Base-by-base conservation (phyloP, 2,797 vertebrate species). In the Chaetodon trifasciatus region DNA sequence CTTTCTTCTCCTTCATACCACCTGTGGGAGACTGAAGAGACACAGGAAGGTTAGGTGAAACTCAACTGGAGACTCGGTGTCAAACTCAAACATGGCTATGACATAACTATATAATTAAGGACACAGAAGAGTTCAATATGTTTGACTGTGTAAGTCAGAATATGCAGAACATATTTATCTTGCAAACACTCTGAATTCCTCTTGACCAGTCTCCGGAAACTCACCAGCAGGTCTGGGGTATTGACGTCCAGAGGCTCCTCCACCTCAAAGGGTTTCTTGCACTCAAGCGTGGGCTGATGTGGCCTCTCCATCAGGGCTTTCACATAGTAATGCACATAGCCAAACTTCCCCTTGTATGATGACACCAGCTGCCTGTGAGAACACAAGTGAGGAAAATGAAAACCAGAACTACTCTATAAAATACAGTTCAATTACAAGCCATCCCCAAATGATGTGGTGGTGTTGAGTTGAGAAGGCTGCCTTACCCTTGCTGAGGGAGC, bases 261-360 rank as follows among this genome's bases (percentile, higher is more conserved):
- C 65, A 99, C 98, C 76, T 99, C 97, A 0, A 99, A 99, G 49
- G 66, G 53, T 21, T 95, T 97, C 91, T 95, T 97, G 8, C 93
- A 92, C 87, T 97, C 96, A 4, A 97, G 91, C 0, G 91, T 73
- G 0, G 96, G 95, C 39, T 94, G 95, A 1, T 95, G 91, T 0
- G 96, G 95, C 0, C 97, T 95, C 55, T 98, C 97, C 86, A 99
- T 79, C 21, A 93, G 77, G 1, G 95, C 98, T 75, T 97, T 98
- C 28, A 99, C 97, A 72, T 93, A 97, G 35, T 99, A 99, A 23
- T 97, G 96, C 6, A 99, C 97, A 0, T 92, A 96, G 3, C 98
- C 98, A 0, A 99, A 99, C 79, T 99, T 99, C 0, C 98, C 98
- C 79, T 97, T 97, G 93, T 98, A 99, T 0, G 97, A 97, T 0